phyloP scores from a whole-genome alignment of 2,113 vertebrate species.

The Lophochroa leadbeateri region DNA sequence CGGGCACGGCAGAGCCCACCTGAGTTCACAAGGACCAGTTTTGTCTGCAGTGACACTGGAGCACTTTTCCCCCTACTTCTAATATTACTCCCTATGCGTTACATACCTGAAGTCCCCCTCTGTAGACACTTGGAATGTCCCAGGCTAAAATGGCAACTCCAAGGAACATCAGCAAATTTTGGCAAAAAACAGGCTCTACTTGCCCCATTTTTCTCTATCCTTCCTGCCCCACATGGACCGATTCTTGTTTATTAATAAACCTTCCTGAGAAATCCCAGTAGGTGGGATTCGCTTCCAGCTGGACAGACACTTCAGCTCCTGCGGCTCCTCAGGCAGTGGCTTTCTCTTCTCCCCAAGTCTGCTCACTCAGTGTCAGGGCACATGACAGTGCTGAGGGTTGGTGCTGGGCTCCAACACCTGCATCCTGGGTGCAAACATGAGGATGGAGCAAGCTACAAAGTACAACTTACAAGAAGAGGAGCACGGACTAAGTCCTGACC shows the following conservation, averaged over 20 bases:
- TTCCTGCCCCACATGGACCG: background rate
- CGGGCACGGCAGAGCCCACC: rapidly evolving
- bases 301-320: background rate
- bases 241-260: background rate
- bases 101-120: background rate
- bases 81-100: background rate
- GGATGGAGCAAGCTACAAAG: background rate
- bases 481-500: rapidly evolving
- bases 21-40: background rate
- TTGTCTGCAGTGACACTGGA: background rate
- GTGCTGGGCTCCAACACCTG: background rate
- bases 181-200: background rate
- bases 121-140: background rate
- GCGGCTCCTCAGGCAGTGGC: background rate
- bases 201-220: background rate
- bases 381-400: rapidly evolving
- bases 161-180: background rate
- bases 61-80: background rate
- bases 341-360: background rate
- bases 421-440: background rate
- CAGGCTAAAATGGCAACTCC: background rate
- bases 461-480: background rate
- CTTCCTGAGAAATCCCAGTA: background rate
- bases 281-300: background rate
- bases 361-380: background rate